Evolutionary conservation across 2,888 invertebrate species (phyloP), one percentile per base, ranked within the genome.

Genomic region (Drosophila trichaetosa): DNA sequence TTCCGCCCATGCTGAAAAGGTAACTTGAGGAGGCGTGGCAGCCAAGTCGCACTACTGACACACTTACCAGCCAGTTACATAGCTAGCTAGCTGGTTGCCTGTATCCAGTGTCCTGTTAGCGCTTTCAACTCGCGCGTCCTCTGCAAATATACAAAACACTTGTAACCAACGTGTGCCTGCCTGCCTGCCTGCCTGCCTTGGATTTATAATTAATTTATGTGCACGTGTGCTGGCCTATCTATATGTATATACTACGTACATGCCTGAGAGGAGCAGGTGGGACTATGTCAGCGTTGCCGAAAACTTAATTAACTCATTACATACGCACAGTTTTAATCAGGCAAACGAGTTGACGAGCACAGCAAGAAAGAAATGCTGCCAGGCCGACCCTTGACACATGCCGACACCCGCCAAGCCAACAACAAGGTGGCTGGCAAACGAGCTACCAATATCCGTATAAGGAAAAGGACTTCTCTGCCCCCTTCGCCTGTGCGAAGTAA

Each of bases 281-380:
- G 57, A 56, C 29, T 40, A 59, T 62, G 76, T 69, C 68, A 83
- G 64, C 63, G 81, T 62, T 85, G 85, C 80, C 83, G 83, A 87
- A 91, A 91, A 90, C 91, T 91, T 91, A 91, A 91, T 91, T 91
- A 91, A 91, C 92, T 91, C 90, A 91, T 91, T 91, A 91, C 88
- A 86, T 86, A 83, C 81, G 83, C 80, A 88, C 78, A 81, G 76
- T 83, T 84, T 85, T 89, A 85, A 84, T 89, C 85, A 89, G 81
- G 70, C 70, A 84, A 79, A 79, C 80, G 75, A 82, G 74, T 67
- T 79, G 82, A 75, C 75, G 86, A 61, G 74, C 27, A 53, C 33
- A 51, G 52, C 58, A 38, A 27, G 54, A 72, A 68, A 74, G 72
- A 76, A 83, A 73, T 83, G 76, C 13, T 58, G 61, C 54, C 65